phyloP scores from a whole-genome alignment of 2,113 vertebrate genomes.

The Zootoca vivipara region DNA sequence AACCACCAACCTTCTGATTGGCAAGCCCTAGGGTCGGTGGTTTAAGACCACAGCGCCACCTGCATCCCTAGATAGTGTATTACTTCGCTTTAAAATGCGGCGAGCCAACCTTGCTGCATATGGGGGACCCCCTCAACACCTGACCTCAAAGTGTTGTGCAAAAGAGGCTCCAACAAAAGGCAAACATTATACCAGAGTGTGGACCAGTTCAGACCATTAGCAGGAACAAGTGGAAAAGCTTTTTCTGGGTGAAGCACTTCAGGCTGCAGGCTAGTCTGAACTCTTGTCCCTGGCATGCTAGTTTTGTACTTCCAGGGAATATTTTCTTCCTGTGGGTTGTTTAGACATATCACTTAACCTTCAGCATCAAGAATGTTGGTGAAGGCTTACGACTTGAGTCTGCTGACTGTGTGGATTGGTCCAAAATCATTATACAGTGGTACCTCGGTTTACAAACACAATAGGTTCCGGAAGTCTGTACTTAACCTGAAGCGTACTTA shows the following conservation, averaged over 20 bases:
- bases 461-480: too few species aligned
- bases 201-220: background rate
- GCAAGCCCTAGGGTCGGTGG: too few species aligned
- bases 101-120: background rate
- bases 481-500: too few species aligned
- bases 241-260: background rate
- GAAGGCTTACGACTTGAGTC: background rate
- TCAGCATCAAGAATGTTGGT: background rate
- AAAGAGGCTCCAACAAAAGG: conserved; percentile 25
- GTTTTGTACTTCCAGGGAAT: background rate
- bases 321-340: background rate
- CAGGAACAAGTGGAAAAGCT: background rate
- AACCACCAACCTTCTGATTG: too few species aligned
- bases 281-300: background rate
- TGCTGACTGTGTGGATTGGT: background rate
- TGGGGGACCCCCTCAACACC: background rate
- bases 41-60: too few species aligned
- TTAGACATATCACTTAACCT: background rate
- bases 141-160: background rate
- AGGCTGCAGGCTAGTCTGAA: background rate
- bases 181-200: background rate
- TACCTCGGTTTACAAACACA: too few species aligned
- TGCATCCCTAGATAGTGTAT: too few species aligned
- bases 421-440: background rate
- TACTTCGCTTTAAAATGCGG: background rate